Evolutionary conservation across 2,797 vertebrate genomes (phyloP).

Genomic region (Knipowitschia caucasica): DNA sequence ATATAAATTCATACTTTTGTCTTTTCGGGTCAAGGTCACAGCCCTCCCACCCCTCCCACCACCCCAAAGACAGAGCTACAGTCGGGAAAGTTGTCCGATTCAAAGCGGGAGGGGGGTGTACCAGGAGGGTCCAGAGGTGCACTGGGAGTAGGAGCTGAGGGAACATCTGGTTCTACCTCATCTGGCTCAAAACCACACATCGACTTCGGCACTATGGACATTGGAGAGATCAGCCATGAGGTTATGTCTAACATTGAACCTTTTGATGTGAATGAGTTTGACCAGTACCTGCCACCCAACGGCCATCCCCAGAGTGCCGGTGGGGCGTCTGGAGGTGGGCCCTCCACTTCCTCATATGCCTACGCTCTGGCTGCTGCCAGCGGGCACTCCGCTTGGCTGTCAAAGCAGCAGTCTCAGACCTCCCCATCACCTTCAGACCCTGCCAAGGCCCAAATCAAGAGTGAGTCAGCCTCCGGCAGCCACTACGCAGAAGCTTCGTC

Average conservation of each 20-base stretch:
- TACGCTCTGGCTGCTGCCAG: conserved; percentile 88
- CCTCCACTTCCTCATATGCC: conserved; percentile 78
- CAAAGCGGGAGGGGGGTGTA: conserved; percentile 85
- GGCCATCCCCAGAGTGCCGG: conserved; percentile 86
- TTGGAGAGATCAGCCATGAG: conserved; percentile 97
- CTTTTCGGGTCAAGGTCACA: conserved; percentile 88
- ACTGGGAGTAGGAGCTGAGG: conserved; percentile 78
- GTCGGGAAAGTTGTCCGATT: conserved; percentile 82
- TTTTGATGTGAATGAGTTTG: conserved; percentile 96
- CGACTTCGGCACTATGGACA: conserved; percentile 98
- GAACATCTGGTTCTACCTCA: conserved; percentile 68
- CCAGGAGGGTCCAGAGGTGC: conserved; percentile 74
- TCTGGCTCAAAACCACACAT: conserved; percentile 91
- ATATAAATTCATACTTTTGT: conserved; percentile 1
- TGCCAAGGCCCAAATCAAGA: conserved; percentile 80
- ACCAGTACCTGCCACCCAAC: conserved; percentile 96
- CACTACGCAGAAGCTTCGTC: conserved; percentile 90
- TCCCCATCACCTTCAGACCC: conserved; percentile 71
- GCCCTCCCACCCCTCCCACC: conserved; percentile 95
- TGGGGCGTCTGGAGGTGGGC: conserved; percentile 52
- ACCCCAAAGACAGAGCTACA: conserved; percentile 98
- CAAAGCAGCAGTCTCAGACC: conserved; percentile 80
- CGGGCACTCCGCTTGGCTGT: conserved; percentile 87
- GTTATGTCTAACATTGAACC: conserved; percentile 99
- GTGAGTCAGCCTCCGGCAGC: conserved; percentile 65